phyloP scores from a whole-genome alignment of 2,888 invertebrate genomes.

The Agriopis marginaria region DNA sequence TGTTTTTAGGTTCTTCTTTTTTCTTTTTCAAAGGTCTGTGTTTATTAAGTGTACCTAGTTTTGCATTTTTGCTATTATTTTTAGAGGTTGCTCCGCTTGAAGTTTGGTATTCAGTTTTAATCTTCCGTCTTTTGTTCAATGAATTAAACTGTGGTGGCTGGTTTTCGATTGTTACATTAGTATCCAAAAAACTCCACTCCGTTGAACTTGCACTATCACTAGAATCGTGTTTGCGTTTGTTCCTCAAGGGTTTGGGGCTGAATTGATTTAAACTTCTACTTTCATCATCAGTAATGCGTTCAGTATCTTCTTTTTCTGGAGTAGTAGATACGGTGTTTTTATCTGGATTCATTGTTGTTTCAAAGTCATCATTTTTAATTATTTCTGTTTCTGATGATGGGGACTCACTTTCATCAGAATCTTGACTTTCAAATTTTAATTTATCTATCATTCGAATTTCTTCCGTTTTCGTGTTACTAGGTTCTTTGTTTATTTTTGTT shows the following conservation, averaged over 20 bases:
- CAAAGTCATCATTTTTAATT: slow-evolving; percentile 2
- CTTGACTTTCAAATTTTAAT: slow-evolving; percentile 11
- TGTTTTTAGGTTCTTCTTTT: not conserved
- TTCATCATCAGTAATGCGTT: not conserved
- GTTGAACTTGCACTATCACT: slow-evolving; percentile 1
- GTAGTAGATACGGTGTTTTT: not conserved
- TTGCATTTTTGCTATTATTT: not conserved
- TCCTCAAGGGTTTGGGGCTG: slow-evolving; percentile 1
- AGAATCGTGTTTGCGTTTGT: slow-evolving; percentile 4
- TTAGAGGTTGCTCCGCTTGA: not conserved
- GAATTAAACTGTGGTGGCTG: not conserved
- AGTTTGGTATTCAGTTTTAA: not conserved
- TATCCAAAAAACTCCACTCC: not conserved
- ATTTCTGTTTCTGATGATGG: not conserved
- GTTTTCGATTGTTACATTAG: not conserved
- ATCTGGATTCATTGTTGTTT: slow-evolving; percentile 2
- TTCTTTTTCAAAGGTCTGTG: not conserved
- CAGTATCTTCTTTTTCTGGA: not conserved
- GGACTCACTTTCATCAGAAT: slow-evolving; percentile 12
- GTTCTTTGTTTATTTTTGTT: not conserved
- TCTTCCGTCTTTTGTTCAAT: not conserved
- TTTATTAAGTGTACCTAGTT: not conserved
- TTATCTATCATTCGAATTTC: slow-evolving; percentile 12
- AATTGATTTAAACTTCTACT: not conserved
- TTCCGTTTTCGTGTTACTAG: not conserved